Conservation (phyloP, 2,888 invertebrate species). For the Herminia tarsipennalis region DNA sequence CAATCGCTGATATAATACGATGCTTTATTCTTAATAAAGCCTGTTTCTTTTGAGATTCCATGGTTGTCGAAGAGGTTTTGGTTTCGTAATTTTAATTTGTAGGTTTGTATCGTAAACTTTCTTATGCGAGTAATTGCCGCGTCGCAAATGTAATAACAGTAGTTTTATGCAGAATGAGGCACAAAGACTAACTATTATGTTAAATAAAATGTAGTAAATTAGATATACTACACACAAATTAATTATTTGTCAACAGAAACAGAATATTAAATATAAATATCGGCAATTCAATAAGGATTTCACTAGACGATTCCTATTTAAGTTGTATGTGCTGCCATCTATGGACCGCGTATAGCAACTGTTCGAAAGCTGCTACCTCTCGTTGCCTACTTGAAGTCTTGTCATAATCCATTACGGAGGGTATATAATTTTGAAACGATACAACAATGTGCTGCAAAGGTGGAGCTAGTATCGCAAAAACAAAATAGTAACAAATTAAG, state of each 20-base stretch:
- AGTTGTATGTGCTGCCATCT: slow-evolving; percentile 33
- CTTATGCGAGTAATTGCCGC: slow-evolving; percentile 14
- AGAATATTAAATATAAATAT: too few relatives aligned
- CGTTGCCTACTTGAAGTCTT: too few relatives aligned
- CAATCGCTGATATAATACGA: too few relatives aligned
- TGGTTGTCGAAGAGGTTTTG: slow-evolving; percentile 16
- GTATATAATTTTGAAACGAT: background rate
- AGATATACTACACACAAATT: too few relatives aligned
- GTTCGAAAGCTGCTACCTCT: too few relatives aligned
- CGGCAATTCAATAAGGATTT: too few relatives aligned
- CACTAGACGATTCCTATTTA: too few relatives aligned
- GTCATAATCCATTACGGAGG: slow-evolving; percentile 7
- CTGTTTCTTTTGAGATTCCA: slow-evolving; percentile 25
- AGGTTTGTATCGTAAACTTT: slow-evolving; percentile 22
- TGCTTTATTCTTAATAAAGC: slow-evolving; percentile 19
- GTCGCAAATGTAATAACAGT: slow-evolving; percentile 7
- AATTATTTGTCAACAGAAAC: too few relatives aligned
- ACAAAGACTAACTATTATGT: background rate
- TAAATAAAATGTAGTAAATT: too few relatives aligned
- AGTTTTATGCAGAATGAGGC: too few relatives aligned
- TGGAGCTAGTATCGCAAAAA: slow-evolving; percentile 35
- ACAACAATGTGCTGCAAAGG: slow-evolving; percentile 13
- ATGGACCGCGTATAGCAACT: too few relatives aligned
- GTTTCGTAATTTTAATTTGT: slow-evolving; percentile 39
- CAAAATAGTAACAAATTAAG: slow-evolving; percentile 5